Conservation (phyloP, 53 echinoderm and acorn worm genomes). For the Henricia sp. region DNA sequence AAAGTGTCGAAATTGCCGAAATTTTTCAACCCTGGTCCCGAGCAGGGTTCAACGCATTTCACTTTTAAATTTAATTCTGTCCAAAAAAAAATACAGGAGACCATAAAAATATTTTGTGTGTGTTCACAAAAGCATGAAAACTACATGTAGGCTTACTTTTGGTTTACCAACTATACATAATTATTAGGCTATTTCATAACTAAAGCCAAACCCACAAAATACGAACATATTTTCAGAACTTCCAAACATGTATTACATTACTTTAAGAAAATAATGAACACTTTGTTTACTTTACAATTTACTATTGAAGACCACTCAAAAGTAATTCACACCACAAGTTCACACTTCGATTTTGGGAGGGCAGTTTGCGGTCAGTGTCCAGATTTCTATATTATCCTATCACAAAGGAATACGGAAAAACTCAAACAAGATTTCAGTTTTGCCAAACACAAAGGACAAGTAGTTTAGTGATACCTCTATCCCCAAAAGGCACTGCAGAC, state of each 20-base stretch:
- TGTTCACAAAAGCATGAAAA: too few relatives aligned
- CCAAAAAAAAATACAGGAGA: too few relatives aligned
- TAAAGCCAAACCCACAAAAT: too few relatives aligned
- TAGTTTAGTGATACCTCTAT: neutral
- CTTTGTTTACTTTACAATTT: slow-evolving; percentile 37
- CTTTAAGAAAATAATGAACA: slow-evolving; percentile 2
- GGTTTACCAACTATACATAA: too few relatives aligned
- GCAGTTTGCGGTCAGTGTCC: slow-evolving; percentile 39
- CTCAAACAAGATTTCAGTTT: slow-evolving; percentile 25
- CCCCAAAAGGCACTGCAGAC: slow-evolving; percentile 10
- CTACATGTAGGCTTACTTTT: too few relatives aligned
- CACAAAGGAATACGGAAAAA: neutral
- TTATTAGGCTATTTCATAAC: too few relatives aligned
- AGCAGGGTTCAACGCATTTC: too few relatives aligned
- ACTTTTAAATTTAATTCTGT: too few relatives aligned
- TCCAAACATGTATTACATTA: neutral
- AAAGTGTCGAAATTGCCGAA: too few relatives aligned
- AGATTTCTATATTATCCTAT: neutral
- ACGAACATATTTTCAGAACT: neutral
- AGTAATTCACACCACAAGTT: slow-evolving; percentile 13
- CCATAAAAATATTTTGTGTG: too few relatives aligned
- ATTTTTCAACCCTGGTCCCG: too few relatives aligned
- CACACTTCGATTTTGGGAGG: slow-evolving; percentile 6
- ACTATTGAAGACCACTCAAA: neutral
- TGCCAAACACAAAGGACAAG: neutral